Percentiles rank a stretch among this genome's conserved stretches.
These are phyloP conservation scores for Pseudorhombus dupliciocellatus DNA, from an alignment of 2,113 vertebrate species.

Conservation along the genomic window DNA sequence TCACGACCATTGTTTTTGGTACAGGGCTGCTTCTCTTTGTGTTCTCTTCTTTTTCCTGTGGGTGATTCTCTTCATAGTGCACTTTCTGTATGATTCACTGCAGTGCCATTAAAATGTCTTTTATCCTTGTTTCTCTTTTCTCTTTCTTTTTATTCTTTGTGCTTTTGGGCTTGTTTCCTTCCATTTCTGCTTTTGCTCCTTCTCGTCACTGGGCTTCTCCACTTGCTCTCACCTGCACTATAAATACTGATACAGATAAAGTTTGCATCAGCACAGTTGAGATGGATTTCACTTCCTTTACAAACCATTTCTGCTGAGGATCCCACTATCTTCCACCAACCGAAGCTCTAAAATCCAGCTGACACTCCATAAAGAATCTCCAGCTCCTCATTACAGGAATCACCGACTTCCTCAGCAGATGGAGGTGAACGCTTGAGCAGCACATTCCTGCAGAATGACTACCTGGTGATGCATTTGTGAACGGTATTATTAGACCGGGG, in stretches of 20 bases:
- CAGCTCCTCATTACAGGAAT: constrained; percentile 25
- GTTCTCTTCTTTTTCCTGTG: constrained; percentile 59
- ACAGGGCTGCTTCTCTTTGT: constrained; percentile 51
- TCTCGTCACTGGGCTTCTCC: neutral
- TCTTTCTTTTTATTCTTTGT: constrained; percentile 62
- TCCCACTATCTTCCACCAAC: neutral
- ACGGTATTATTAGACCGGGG: constrained; percentile 50
- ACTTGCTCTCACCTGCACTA: constrained; percentile 1
- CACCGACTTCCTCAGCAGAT: constrained; percentile 10
- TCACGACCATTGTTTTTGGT: constrained; percentile 53
- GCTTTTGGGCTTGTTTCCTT: constrained; percentile 33
- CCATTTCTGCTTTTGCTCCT: constrained; percentile 26
- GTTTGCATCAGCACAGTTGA: neutral
- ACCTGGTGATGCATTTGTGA: constrained; percentile 34
- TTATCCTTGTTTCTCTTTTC: constrained; percentile 78
- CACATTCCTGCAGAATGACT: constrained; percentile 55
- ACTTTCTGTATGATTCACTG: constrained; percentile 86
- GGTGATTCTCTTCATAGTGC: constrained; percentile 79
- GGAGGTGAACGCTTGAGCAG: constrained; percentile 38
- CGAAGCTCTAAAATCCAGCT: neutral
- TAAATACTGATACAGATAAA: constrained; percentile 2
- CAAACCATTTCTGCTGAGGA: neutral
- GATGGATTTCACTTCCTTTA: neutral
- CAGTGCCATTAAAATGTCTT: constrained; percentile 89
- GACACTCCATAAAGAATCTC: neutral